Percentiles rank a stretch among this genome's conserved stretches.
These are phyloP conservation scores for Apostichopus californicus DNA, from an alignment of 35 echinoderm and acorn worm species.

Conservation along the genomic window DNA sequence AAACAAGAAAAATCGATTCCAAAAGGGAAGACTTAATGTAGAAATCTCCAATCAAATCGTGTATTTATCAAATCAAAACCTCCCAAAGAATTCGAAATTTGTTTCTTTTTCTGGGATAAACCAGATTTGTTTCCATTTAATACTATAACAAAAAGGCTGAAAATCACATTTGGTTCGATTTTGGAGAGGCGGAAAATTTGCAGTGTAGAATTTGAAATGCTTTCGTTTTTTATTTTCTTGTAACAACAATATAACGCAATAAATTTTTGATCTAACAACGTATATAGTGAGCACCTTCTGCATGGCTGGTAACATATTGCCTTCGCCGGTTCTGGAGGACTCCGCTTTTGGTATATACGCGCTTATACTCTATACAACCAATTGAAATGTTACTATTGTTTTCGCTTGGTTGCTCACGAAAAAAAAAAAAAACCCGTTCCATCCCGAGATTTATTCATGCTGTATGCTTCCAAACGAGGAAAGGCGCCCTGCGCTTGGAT, in stretches of 20 bases:
- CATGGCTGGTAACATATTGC: conserved; percentile 31
- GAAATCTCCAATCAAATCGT: conserved; percentile 14
- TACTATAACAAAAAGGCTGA: conserved; percentile 48
- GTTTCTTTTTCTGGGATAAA: conserved; percentile 16
- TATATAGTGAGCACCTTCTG: conserved; percentile 4
- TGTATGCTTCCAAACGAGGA: conserved; percentile 13
- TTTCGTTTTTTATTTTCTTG: conserved; percentile 49
- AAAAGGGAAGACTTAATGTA: background rate
- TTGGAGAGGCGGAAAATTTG: conserved; percentile 13
- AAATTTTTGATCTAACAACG: conserved; percentile 46
- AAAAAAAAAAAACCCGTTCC: background rate
- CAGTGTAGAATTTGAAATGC: conserved; percentile 6
- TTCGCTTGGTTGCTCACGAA: background rate
- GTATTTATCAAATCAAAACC: conserved; percentile 38
- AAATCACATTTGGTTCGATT: conserved; percentile 50
- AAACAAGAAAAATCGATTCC: background rate
- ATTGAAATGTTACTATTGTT: conserved; percentile 36
- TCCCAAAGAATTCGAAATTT: conserved; percentile 39
- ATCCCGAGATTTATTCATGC: conserved; percentile 26
- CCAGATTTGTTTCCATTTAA: conserved; percentile 52
- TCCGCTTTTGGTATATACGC: background rate
- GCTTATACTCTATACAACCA: background rate
- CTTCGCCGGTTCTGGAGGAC: conserved; percentile 10
- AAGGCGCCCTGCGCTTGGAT: conserved; percentile 19
- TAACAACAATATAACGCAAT: conserved; percentile 52